Base-by-base conservation (phyloP, 2,113 vertebrate species). In the Caranx melampygus region DNA sequence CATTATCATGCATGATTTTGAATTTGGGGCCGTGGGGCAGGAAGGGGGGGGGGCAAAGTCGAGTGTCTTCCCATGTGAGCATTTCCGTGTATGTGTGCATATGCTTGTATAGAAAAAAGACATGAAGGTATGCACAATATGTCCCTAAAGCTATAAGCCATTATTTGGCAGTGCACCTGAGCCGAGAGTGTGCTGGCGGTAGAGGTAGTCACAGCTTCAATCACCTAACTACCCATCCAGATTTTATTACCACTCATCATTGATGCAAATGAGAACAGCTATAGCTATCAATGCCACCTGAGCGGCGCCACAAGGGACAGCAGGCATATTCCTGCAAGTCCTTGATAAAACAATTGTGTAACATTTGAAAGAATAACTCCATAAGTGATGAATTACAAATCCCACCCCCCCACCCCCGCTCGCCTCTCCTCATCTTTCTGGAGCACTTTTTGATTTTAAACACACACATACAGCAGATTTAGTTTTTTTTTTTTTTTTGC, bases 191-290 rank as follows among this genome's bases (percentile, higher is more conserved):
- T 5, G 21, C n/a, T 5, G 49, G 66, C 6, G 35, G 63, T 51
- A 47, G 26, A 20, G 34, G 65, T 5, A 42, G 45, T 62, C 37
- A 51, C 12, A 57, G 37, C n/a, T 63, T 80, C 33, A 21, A 72
- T 78, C 4, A 10, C 55, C 63, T 31, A 47, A 52, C 62, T 79
- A 70, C 54, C 33, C 1, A 51, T 62, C 18, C 44, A 52, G 62
- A 45, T 58, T 86, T 82, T 82, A 79, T 88, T 84, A 68, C 15
- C 3, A 0, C 61, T 79, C 63, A 87, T 89, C 89, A 72, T 75
- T 4, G 59, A 75, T 86, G 83, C 83, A 87, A 87, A 90, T 89
- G 83, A 83, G 55, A 44, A 16, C 13, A 18, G 72, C 64, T 54
- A 35, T 72, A 80, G 81, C 72, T 57, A 84, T 79, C 74, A 88